Conservation (phyloP, 2,113 vertebrate species). For the Cygnus buccinator region DNA sequence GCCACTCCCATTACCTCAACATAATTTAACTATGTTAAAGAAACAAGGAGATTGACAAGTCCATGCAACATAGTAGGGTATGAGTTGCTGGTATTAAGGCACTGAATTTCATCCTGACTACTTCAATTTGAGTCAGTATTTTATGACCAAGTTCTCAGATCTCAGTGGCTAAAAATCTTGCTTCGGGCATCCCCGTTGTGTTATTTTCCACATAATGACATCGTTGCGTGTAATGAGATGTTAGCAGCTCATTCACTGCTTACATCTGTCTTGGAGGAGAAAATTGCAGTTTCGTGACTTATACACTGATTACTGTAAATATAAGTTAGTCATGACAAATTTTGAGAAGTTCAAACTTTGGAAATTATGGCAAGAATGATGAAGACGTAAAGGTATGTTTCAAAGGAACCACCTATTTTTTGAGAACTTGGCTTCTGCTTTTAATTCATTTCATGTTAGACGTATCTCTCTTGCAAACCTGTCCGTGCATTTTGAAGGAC, state of each 20-base stretch:
- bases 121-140: constrained; percentile 26
- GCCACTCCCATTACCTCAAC: constrained; percentile 40
- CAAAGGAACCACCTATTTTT: background rate
- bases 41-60: background rate
- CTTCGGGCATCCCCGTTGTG: constrained; percentile 27
- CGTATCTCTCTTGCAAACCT: background rate
- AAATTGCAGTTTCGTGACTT: constrained; percentile 37
- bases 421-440: background rate
- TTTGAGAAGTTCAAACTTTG: constrained; percentile 20
- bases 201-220: constrained; percentile 46
- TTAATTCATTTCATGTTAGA: background rate
- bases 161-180: constrained; percentile 49
- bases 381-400: constrained; percentile 35
- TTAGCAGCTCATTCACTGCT: constrained; percentile 48
- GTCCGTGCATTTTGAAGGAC: background rate
- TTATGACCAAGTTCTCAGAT: constrained; percentile 32
- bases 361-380: constrained; percentile 48
- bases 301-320: constrained; percentile 3
- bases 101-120: constrained; percentile 1
- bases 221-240: constrained; percentile 35
- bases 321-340: constrained; percentile 55
- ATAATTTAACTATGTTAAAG: background rate
- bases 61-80: background rate
- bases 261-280: constrained; percentile 34
- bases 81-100: background rate